Evolutionary conservation across 1,140 invertebrate species (phyloP).

Genomic region (Aphis craccivora): DNA sequence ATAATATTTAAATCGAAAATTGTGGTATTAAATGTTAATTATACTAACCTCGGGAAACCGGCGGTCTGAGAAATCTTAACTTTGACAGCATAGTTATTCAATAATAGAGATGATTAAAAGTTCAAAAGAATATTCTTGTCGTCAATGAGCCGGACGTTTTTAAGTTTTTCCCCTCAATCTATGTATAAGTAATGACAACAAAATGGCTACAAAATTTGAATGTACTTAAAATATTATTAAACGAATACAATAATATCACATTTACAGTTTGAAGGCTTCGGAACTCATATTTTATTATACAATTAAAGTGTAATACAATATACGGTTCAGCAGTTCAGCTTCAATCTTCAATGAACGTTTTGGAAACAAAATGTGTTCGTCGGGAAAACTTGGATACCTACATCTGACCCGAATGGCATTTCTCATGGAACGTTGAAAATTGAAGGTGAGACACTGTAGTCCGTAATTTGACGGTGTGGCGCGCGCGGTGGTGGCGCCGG

Average conservation of each 20-base stretch:
- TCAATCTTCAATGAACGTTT: background rate
- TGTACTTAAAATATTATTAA: background rate
- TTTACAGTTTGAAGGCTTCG: background rate
- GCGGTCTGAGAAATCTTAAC: constrained; percentile 18
- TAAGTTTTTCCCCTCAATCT: background rate
- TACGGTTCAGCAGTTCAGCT: background rate
- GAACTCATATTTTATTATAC: background rate
- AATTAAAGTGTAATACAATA: no score
- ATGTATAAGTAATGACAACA: background rate
- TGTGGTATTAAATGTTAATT: background rate
- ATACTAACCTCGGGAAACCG: background rate
- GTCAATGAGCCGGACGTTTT: background rate
- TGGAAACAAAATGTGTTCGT: constrained; percentile 44
- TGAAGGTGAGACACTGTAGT: background rate
- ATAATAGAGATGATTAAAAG: background rate
- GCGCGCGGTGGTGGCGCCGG: background rate
- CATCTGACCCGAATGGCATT: constrained; percentile 23
- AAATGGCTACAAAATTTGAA: background rate
- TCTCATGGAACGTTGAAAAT: constrained; percentile 33
- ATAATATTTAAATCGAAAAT: background rate
- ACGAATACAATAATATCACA: background rate
- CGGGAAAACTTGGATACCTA: background rate
- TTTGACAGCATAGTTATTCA: constrained; percentile 40
- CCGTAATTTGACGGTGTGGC: background rate
- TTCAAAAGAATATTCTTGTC: background rate